Conservation (phyloP, 2,113 vertebrate genomes). For the Platichthys flesus region DNA sequence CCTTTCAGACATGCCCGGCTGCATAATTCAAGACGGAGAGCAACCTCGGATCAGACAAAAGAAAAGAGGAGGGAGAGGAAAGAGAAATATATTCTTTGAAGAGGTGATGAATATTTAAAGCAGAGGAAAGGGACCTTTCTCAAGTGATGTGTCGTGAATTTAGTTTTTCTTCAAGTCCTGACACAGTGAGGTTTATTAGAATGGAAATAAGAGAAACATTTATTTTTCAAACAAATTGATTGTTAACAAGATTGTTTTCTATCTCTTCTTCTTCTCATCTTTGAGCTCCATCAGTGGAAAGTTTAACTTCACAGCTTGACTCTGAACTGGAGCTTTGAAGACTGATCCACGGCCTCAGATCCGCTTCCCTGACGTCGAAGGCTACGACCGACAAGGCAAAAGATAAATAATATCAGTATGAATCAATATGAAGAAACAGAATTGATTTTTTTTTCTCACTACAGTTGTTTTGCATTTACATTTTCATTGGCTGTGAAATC, state of each 20-base stretch:
- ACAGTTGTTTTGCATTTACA: too few species aligned
- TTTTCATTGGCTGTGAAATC: too few species aligned
- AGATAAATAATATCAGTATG: too few species aligned
- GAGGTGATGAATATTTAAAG: constrained; percentile 72
- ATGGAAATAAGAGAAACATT: constrained; percentile 4
- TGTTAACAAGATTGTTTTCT: constrained; percentile 2
- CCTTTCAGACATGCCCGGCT: constrained; percentile 49
- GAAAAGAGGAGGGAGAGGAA: background rate
- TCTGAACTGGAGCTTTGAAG: background rate
- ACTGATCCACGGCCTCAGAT: background rate
- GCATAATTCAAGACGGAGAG: constrained; percentile 69
- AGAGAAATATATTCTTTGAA: constrained; percentile 8
- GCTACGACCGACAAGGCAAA: background rate
- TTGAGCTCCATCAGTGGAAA: constrained; percentile 9
- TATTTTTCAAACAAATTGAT: constrained; percentile 6
- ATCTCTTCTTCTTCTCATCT: background rate
- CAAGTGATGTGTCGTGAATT: constrained; percentile 36
- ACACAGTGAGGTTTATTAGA: background rate
- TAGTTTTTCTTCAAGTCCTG: constrained; percentile 30
- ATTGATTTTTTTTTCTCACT: too few species aligned
- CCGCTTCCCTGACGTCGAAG: background rate
- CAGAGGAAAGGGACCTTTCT: constrained; percentile 33
- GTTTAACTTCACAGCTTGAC: background rate
- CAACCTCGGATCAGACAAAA: constrained; percentile 65
- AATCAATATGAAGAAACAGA: too few species aligned